A percentile compares a stretch with the other conserved stretches of the same genome.
Evolutionary conservation across 2,113 vertebrate species (phyloP).

Genomic region (Sinocyclocheilus anshuiensis): DNA sequence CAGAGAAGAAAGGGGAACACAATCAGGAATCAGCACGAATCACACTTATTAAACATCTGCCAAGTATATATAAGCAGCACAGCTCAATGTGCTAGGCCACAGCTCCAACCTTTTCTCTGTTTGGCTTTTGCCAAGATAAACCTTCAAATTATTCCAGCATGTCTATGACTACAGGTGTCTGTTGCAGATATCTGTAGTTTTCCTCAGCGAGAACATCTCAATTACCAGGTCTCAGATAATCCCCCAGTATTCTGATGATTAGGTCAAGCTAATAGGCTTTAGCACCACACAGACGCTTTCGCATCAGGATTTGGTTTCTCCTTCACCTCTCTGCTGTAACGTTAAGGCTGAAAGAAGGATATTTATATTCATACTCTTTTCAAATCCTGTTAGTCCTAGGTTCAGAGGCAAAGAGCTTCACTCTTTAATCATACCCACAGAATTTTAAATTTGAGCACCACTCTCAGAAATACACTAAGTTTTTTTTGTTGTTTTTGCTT

Average conservation of each 20-base stretch:
- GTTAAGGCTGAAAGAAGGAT: background rate
- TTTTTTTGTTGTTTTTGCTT: slow-evolving; percentile 7
- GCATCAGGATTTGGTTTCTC: slow-evolving; percentile 24
- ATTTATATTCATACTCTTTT: slow-evolving; percentile 38
- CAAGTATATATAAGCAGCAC: background rate
- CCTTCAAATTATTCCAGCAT: background rate
- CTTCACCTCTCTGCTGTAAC: background rate
- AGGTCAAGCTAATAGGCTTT: slow-evolving; percentile 49
- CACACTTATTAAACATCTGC: background rate
- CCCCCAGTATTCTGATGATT: slow-evolving; percentile 39
- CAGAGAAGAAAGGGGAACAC: background rate
- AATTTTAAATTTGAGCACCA: slow-evolving; percentile 30
- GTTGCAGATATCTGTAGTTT: slow-evolving; percentile 17
- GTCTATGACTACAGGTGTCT: background rate
- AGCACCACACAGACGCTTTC: slow-evolving; percentile 32
- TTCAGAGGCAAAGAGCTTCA: slow-evolving; percentile 28
- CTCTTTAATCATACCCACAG: slow-evolving; percentile 24
- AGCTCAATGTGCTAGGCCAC: background rate
- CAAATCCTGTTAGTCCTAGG: slow-evolving; percentile 48
- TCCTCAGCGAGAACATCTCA: slow-evolving; percentile 58
- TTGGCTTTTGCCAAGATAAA: background rate
- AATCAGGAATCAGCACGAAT: background rate
- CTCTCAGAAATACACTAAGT: background rate
- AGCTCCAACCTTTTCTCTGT: background rate
- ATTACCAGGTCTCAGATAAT: slow-evolving; percentile 39